Evolutionary conservation across 2,888 invertebrate genomes (phyloP), one percentile per base, ranked within the genome.

Genomic region (Ectemnius continuus): DNA sequence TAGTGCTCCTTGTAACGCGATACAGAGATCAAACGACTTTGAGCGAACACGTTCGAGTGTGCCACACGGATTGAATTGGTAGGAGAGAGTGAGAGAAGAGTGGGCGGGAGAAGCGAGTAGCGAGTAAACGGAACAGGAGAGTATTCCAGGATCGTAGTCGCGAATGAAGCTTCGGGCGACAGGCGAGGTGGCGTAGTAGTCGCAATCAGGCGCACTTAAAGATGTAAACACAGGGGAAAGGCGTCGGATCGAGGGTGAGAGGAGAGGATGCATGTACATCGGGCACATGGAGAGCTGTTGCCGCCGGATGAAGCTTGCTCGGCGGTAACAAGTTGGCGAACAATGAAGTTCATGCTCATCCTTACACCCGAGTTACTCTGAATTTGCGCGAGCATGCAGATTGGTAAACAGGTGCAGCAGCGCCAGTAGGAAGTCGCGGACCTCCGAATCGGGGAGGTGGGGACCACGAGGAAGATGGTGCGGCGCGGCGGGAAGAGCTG

Each of bases 321-420:
- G 45, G 36, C 36, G 36, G 52, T 61, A 67, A 65, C 70, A 60
- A 69, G 58, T 69, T 63, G 62, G 8, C 63, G 66, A 72, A 77
- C 77, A 77, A 76, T 76, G 18, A 52, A 72, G 68, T 76, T 69
- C 20, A 47, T 66, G 46, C 48, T 11, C 60, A 28, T 36, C 60
- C 60, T 75, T 45, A 61, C 71, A 57, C 67, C 58, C 76, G 68
- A 69, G 63, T 76, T 72, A n/a, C 72, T 67, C 69, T 61, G 48
- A 70, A 70, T 77, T 77, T 36, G 64, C 64, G 61, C 71, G 52
- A 14, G 8, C 18, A 60, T 62, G 26, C 61, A 62, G 77, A 76
- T 77, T 67, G 72, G 76, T 67, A 72, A 77, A 75, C 76, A 77
- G 63, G 58, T 57, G 56, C 66, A 11, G 26, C 46, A 52, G 16